Evolutionary conservation across 2,797 vertebrate genomes (phyloP).

Genomic region (Hippoglossus hippoglossus): DNA sequence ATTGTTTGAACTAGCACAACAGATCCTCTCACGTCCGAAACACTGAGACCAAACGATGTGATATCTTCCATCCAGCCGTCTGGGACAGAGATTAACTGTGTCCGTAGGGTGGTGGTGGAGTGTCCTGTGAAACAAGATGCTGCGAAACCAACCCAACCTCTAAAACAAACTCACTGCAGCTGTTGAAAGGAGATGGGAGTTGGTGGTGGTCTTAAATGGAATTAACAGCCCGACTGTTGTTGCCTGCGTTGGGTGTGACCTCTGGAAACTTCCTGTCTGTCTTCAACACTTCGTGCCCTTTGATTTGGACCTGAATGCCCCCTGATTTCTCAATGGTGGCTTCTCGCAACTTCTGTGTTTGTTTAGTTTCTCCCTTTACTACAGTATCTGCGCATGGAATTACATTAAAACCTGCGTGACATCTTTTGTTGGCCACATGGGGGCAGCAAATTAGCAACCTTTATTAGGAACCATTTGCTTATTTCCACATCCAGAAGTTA

Average conservation of each 20-base stretch:
- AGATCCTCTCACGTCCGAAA: constrained; percentile 5
- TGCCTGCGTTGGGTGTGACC: constrained; percentile 32
- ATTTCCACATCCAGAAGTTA: too few species aligned
- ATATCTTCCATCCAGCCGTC: constrained; percentile 25
- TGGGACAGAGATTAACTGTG: constrained; percentile 33
- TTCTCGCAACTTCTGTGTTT: neutral
- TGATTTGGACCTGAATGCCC: neutral
- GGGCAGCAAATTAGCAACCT: too few species aligned
- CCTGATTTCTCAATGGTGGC: too few species aligned
- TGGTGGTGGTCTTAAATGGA: constrained; percentile 40
- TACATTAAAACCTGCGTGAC: too few species aligned
- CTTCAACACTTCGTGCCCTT: neutral
- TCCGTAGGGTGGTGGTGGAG: constrained; percentile 38
- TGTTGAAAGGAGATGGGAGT: constrained; percentile 51
- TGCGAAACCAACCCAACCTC: constrained; percentile 26
- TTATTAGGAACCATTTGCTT: too few species aligned
- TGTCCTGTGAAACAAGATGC: constrained; percentile 55
- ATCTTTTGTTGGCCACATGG: too few species aligned
- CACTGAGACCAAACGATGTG: constrained; percentile 7
- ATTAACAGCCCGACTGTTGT: constrained; percentile 40
- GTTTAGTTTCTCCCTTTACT: too few species aligned
- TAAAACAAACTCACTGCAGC: constrained; percentile 51
- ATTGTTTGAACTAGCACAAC: neutral
- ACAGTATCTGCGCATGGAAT: too few species aligned
- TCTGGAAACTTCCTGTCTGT: constrained; percentile 57